Evolutionary conservation across 2,797 vertebrate species (phyloP), one percentile per base, ranked within the genome.

Genomic region (Scomberomorus guttatus): DNA sequence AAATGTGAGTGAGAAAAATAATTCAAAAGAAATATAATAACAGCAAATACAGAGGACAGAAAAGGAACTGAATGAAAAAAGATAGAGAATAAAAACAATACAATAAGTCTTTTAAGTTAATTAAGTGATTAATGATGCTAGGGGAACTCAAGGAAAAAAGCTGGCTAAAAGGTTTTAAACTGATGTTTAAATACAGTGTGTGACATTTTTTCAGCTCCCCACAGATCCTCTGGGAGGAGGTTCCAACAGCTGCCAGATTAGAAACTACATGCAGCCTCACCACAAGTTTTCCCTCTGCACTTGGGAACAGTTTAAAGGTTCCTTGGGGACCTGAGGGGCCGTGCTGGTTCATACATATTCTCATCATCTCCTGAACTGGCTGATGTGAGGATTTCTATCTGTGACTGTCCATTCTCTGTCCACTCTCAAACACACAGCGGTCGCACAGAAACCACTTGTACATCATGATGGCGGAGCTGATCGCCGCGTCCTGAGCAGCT

Each of bases 401-500:
- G 2, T 17, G 51, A 25, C 69, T 39, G 32, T 44, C 66, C 57
- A 9, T 20, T 24, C 50, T 55, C 69, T 39, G 32, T 44, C 66
- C 57, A 9, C 22, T 24, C 50, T 55, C 72, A 34, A 63, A 57
- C 77, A 34, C 20, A 14, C 48, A 18, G 60, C 18, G 0, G 34
- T 46, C 50, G 15, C 52, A 37, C 62, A 42, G 56, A 52, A 32
- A 48, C 17, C 51, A 71, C 50, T 18, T 32, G 59, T 50, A 50
- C 63, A 46, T 67, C 62, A 48, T 18, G 15, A 25, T 17, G 32
- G 75, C 7, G 29, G 29, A 32, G 29, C 29, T 6, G 29, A 5
- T 32, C 29, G 29, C 29, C 29, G 29, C 29, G 3, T 72, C 67
- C 80, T 29, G 60, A 86, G 75, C 82, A 84, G 85, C 72, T 90